Evolutionary conservation across 2,888 invertebrate genomes (phyloP), one percentile per base, ranked within the genome.

Genomic region (Clitarchus hookeri): DNA sequence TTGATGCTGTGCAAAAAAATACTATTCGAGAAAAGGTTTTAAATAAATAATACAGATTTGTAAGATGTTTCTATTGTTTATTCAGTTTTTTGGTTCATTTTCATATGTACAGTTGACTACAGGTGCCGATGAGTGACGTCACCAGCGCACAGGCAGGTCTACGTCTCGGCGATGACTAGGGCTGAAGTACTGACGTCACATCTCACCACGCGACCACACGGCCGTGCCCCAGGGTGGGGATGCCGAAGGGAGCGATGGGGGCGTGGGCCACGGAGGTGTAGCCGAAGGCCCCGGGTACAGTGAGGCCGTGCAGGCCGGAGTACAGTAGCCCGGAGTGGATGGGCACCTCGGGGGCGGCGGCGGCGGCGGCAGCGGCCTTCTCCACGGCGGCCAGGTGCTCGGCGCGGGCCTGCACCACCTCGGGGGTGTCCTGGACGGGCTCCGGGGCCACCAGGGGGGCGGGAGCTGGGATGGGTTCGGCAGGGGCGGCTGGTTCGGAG

Each of bases 301-400:
- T 23, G 86, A 44, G 91, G 86, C 92, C 92, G 13, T 92, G 93
- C 92, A 92, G 88, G 88, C 82, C 87, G 87, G 84, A 84, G 88
- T 44, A 84, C 88, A 87, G 27, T 1, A 65, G 65, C 23, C 65
- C 65, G n/a, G 65, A 9, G 65, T 65, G 8, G 87, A 84, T 80
- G 87, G 83, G 86, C 23, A 87, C 88, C 8, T 84, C 88, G 36
- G 89, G 89, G 44, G 88, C 90, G 27, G 90, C 89, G 87, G 90
- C 90, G 87, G 89, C 90, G 87, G 90, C 89, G 84, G 90, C 90
- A 26, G 84, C 84, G 9, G 77, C 77, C 36, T 36, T 65, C 25
- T 84, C 77, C 27, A 27, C 23, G 79, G 92, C 92, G 87, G 91
- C 91, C 82, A 92, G 92, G 89, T 92, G 92, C 44, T 93, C 93